Evolutionary conservation across 2,113 vertebrate species (phyloP), one percentile per base, ranked within the genome.

Genomic region (Gadus macrocephalus): DNA sequence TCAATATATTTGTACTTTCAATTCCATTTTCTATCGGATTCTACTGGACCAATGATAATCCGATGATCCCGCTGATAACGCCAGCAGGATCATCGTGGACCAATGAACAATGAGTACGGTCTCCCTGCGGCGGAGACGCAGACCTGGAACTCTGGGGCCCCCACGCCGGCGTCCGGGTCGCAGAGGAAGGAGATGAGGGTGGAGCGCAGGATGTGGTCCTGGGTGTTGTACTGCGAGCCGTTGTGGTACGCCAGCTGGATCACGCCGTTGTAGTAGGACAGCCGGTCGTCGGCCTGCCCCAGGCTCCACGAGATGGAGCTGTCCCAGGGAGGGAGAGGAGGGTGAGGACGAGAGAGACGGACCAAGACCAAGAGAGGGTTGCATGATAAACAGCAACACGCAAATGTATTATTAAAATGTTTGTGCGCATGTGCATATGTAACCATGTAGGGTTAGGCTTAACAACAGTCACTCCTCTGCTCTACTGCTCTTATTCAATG

Each of bases 131-230:
- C 4, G 4, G 31, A 35, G 31, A 22, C 76, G 73, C 42, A 49
- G 42, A 98, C 97, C 94, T 97, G 95, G 75, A 95, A 99, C 31
- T 97, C 93, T 0, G 96, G 97, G 20, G 86, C 75, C 19, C 96
- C 96, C 1, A 72, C 76, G 55, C 93, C 94, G 0, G 91, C 94
- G 0, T 91, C 84, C 9, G 5, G 91, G 79, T 98, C 95, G 68
- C 97, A 99, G 0, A 99, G 90, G 68, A 99, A 99, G 64, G 95
- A 96, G 87, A 99, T 95, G 35, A 93, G 87, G 0, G 97, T 94
- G 53, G 95, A 90, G 42, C 97, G 89, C 0, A 53, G 89, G 0
- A 94, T 96, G 72, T 90, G 94, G 2, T 90, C 77, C 4, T 83
- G 59, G 38, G 96, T 70, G 35, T 96, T 98, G 76, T 99, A 99